Conservation (phyloP, 2,797 vertebrate species). For the Sardinella longiceps region DNA sequence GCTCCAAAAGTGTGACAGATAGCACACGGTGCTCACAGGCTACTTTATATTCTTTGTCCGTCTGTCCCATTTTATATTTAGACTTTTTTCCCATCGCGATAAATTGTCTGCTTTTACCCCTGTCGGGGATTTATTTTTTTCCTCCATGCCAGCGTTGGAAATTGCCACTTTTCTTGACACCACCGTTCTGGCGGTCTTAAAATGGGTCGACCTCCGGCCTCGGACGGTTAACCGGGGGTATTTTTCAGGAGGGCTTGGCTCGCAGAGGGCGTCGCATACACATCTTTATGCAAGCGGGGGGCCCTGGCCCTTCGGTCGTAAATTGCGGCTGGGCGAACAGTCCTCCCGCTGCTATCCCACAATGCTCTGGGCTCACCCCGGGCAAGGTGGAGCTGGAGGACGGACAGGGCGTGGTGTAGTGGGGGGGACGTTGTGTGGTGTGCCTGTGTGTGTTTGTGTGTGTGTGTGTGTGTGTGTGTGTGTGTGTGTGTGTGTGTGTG, state of each 20-base stretch:
- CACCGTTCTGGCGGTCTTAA: conserved; percentile 50
- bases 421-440: conserved; percentile 34
- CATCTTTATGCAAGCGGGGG: conserved; percentile 35
- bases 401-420: neutral
- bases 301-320: conserved; percentile 41
- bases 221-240: conserved; percentile 38
- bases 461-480: conserved; percentile 56
- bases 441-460: conserved; percentile 44
- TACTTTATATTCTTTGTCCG: conserved; percentile 28
- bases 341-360: conserved; percentile 37
- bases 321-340: conserved; percentile 46
- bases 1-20: neutral
- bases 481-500: conserved; percentile 58
- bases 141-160: conserved; percentile 37
- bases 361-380: conserved; percentile 35
- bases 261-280: conserved; percentile 42
- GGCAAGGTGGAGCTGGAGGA: conserved; percentile 36
- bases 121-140: conserved; percentile 16
- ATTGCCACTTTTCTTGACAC: conserved; percentile 50
- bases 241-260: conserved; percentile 36
- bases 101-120: conserved; percentile 29
- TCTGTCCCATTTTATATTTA: conserved; percentile 31
- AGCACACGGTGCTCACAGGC: neutral
- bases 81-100: neutral
- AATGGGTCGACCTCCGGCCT: conserved; percentile 41